Base-by-base conservation (phyloP, 2,113 vertebrate species). In the Puntigrus tetrazona region DNA sequence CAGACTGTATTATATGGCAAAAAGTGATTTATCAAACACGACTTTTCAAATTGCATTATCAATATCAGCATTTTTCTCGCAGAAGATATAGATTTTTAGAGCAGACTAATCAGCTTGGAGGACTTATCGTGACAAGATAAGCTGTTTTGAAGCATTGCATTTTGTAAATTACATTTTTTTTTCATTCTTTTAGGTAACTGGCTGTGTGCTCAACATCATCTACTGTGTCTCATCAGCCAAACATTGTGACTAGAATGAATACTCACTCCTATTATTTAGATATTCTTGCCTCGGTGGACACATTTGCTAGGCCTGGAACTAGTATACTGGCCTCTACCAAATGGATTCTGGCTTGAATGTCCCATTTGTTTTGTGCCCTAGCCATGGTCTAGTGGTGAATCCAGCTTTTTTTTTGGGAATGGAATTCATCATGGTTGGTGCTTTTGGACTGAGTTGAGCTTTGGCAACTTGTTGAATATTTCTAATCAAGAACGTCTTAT, bases 181-280 rank as follows among this genome's bases (percentile, higher is more conserved):
- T 41, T 78, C 41, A 41, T 8, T 41, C 20, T 38, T 38, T 69
- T 69, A 4, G 65, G 13, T 20, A 69, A 69, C 65, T 69, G 65
- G 95, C 87, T 96, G 94, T 59, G 93, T 94, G 0, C 95, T 96
- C 38, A 95, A 96, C 18, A 90, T 96, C 65, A 96, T 97, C 89
- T 87, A 97, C 50, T 57, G n/a, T 87, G 91, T 94, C 0, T 91
- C 94, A 7, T 95, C 96, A 1, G 95, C 94, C 18, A 92, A 96
- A 75, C 91, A 91, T 73, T 91, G 84, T 0, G 95, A 94, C 25
- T 85, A 96, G 0, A 95, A 96, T 0, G 91, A 95, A 50, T 95
- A 95, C 75, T 94, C 92, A 0, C 92, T n/a, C n/a, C n/a, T 94
- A 0, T 94, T 61, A 95, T 95, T 87, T 94, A 97, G 87, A 94